Percentiles rank a stretch among this genome's conserved stretches.
Evolutionary conservation across 2,888 invertebrate genomes (phyloP).

Genomic region (Meteorus cinctellus): DNA sequence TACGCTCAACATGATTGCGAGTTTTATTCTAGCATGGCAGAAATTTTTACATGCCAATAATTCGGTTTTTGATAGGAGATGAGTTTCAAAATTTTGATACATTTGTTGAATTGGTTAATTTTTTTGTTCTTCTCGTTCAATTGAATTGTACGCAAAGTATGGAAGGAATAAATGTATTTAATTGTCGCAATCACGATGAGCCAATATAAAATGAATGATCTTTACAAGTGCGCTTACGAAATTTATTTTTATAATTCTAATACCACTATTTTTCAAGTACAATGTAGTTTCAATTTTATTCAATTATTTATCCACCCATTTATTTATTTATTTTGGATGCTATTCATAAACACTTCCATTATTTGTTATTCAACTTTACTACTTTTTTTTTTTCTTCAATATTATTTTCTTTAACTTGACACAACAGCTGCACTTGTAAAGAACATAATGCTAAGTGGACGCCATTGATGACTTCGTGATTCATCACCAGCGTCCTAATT

Average conservation of each 20-base stretch:
- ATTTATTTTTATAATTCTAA: constrained; percentile 20
- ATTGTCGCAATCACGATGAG: constrained; percentile 55
- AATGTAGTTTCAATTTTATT: background rate
- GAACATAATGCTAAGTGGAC: constrained; percentile 44
- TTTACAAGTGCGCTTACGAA: constrained; percentile 55
- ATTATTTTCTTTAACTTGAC: background rate
- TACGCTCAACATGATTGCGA: constrained; percentile 58
- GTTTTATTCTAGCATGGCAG: constrained; percentile 42
- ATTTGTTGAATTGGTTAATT: constrained; percentile 37
- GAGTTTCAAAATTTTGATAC: constrained; percentile 18
- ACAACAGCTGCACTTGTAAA: constrained; percentile 36
- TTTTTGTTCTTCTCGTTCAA: background rate
- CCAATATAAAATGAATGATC: constrained; percentile 53
- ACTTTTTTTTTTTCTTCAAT: constrained; percentile 17
- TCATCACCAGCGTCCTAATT: constrained; percentile 62
- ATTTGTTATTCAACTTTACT: constrained; percentile 20
- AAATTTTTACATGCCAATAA: constrained; percentile 48
- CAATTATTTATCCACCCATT: background rate
- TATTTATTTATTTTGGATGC: background rate
- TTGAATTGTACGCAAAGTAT: background rate
- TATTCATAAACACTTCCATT: background rate
- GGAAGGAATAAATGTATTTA: constrained; percentile 38
- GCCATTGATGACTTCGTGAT: constrained; percentile 49
- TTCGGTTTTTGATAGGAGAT: background rate
- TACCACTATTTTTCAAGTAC: constrained; percentile 14